Base-by-base conservation (phyloP, 2,888 invertebrate genomes). In the Cosmia pyralina region DNA sequence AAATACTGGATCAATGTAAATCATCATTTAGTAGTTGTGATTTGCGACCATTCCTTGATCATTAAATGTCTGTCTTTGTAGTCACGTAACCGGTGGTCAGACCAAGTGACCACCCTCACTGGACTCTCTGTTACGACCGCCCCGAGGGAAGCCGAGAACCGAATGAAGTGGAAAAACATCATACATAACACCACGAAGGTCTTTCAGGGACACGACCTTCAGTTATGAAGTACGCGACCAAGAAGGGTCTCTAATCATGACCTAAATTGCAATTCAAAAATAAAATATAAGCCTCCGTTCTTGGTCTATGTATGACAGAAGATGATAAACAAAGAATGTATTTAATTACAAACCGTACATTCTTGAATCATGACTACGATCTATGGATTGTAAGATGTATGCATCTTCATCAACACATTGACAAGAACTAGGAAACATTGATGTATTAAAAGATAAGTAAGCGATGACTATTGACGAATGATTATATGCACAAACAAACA, bases 401-500 rank as follows among this genome's bases (percentile, higher is more conserved):
- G 55, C 62, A 53, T 82, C 66, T 71, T 79, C 46, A 74, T 74
- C 68, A 57, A 1, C 7, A 22, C 44, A 79, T 71, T 59, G 83
- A 71, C 83, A 62, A 60, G 11, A 68, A 79, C 62, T 81, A 81
- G 83, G 81, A 81, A 81, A 79, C 69, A 53, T 65, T 65, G 7
- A 74, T 70, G 19, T 60, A 67, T 66, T 44, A n/a, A 44, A 52
- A 64, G 64, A 71, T 75, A 82, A 60, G 48, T 69, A 66, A 71
- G 59, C 67, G 68, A 74, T 77, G 71, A 75, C 44, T 79, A 58
- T 57, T 22, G 22, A 22, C 55, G 28, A 50, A 63, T 65, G 70
- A 74, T 72, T 74, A 59, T 69, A 73, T 71, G 66, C 55, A 72
- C 46, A 62, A 75, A 72, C 58, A 79, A 57, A 69, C 57, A 79